phyloP scores from a whole-genome alignment of 2,888 invertebrate genomes.

The Erebia aethiops region DNA sequence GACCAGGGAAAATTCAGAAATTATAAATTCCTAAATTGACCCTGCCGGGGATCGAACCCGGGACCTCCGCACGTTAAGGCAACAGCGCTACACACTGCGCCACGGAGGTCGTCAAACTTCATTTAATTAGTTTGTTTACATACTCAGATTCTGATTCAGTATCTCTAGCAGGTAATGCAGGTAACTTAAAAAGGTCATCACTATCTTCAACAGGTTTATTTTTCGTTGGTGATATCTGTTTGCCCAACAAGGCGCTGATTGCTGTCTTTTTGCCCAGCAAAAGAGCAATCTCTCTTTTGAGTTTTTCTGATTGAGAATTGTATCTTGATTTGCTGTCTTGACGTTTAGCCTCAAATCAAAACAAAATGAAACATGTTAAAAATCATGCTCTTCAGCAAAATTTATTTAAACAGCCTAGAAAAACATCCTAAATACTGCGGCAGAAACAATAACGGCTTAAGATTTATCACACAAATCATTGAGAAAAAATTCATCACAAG shows the following conservation, averaged over 20 bases:
- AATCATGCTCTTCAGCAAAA: not conserved
- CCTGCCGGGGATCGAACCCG: too few relatives aligned
- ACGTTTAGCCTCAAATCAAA: slow-evolving; percentile 86
- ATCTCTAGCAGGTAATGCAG: slow-evolving; percentile 68
- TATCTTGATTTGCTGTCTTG: slow-evolving; percentile 88
- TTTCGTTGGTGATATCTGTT: slow-evolving; percentile 78
- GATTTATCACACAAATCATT: too few relatives aligned
- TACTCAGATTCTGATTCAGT: slow-evolving; percentile 77
- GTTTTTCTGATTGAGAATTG: slow-evolving; percentile 87
- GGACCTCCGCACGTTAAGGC: too few relatives aligned
- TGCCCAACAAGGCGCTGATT: slow-evolving; percentile 86
- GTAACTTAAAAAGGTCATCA: slow-evolving; percentile 87
- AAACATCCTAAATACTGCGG: too few relatives aligned
- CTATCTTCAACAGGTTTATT: slow-evolving; percentile 53
- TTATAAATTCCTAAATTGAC: too few relatives aligned
- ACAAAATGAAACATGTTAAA: not conserved
- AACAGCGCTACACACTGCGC: too few relatives aligned
- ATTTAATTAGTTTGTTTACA: slow-evolving; percentile 44
- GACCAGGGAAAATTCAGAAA: too few relatives aligned
- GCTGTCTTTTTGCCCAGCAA: slow-evolving; percentile 91
- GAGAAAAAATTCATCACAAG: too few relatives aligned
- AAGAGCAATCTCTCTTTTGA: slow-evolving; percentile 88
- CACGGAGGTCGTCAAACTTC: too few relatives aligned
- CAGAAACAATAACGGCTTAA: not conserved
- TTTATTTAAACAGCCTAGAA: not conserved